These are phyloP conservation scores for Pandemis corylana DNA, from an alignment of 2,888 invertebrate species.

Conservation along the genomic window DNA sequence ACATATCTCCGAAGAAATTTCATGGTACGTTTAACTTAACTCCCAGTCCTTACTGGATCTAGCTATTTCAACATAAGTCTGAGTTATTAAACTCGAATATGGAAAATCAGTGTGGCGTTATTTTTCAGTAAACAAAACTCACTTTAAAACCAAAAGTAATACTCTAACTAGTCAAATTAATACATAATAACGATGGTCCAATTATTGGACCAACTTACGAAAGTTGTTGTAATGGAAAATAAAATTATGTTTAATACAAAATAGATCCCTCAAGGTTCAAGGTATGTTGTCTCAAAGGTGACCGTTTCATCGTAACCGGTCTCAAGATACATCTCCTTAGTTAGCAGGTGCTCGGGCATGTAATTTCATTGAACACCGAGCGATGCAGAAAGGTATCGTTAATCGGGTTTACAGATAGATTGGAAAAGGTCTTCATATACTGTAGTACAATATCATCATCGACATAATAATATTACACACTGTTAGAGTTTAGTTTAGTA, in stretches of 20 bases:
- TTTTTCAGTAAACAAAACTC: no score
- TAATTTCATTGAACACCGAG: slow-evolving; percentile 61
- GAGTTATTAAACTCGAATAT: no score
- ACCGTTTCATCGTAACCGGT: not conserved
- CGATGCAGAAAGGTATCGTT: slow-evolving; percentile 56
- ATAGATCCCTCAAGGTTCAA: not conserved
- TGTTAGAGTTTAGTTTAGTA: not conserved
- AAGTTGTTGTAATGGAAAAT: no score
- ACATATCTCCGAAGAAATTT: no score
- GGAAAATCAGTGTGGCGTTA: no score
- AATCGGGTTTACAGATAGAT: slow-evolving; percentile 59
- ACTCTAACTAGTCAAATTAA: no score
- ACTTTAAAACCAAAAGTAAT: no score
- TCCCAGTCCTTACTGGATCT: no score
- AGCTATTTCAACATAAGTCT: no score
- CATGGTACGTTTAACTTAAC: no score
- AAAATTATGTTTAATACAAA: not conserved
- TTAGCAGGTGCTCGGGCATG: slow-evolving; percentile 54
- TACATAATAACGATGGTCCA: no score
- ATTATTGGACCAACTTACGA: no score
- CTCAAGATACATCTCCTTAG: slow-evolving; percentile 26
- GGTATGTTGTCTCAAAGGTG: not conserved
- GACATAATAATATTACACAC: slow-evolving; percentile 20
- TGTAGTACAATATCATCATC: not conserved
- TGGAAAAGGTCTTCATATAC: slow-evolving; percentile 40